Evolutionary conservation across 2,888 invertebrate genomes (phyloP), one percentile per base, ranked within the genome.

Genomic region (Caenorhabditis sp.): DNA sequence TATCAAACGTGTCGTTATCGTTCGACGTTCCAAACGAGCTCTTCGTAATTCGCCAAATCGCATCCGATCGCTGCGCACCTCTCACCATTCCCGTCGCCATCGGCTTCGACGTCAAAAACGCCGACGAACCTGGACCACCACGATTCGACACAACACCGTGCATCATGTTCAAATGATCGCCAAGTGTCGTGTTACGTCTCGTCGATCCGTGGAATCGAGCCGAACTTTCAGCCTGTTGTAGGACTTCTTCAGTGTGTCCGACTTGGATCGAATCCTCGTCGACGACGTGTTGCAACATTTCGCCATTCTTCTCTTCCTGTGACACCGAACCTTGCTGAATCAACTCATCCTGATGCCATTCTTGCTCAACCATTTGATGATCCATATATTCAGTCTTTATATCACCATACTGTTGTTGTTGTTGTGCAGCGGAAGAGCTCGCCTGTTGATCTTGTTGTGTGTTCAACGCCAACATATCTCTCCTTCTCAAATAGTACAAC

Each of bases 1-100:
- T 50, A 54, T 80, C 80, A 58, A 78, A 78, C 0, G 78, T 77
- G 10, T 81, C 81, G 6, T 54, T 59, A 59, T 81, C 79, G 17
- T 54, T 67, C 12, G 71, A 12, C 0, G 75, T 60, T 1, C 77
- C 77, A 49, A 77, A 68, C n/a, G 75, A 62, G 21, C 58, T 68
- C 24, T 67, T 71, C 3, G 73, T 76, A 12, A 76, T 75, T 36
- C 76, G 55, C 76, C 73, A 79, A 17, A 79, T 54, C 1, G 72
- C 69, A 6, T 76, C 78, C 24, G 55, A 51, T 63, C 68, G n/a
- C 17, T 61, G 66, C 36, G 58, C n/a, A 1, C 72, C 72, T 26
- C 72, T 66, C 17, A 68, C 26, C 26, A 53, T 54, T 49, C 72
- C 72, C 0, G 65, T 1, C 12, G 36, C 24, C 1, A 50, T 21